Evolutionary conservation across 2,113 vertebrate species (phyloP).

Genomic region (Bucco capensis): DNA sequence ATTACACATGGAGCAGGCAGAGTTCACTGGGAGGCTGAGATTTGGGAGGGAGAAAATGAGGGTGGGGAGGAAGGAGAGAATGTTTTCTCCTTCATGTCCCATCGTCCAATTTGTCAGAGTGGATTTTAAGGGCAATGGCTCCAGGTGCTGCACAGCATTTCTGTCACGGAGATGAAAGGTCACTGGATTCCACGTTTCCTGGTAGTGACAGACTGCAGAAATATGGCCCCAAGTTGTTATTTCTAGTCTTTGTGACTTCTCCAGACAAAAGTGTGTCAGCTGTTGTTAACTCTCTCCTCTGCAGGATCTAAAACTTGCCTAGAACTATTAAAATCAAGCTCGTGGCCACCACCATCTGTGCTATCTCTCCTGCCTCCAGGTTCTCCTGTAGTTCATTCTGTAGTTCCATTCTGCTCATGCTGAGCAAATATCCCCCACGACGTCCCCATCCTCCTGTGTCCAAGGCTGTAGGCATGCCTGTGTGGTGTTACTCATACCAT

Average conservation of each 20-base stretch:
- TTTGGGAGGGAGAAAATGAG: background rate
- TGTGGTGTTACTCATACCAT: background rate
- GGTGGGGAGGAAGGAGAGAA: background rate
- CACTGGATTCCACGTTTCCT: slow-evolving; percentile 44
- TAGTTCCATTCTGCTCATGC: background rate
- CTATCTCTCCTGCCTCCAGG: background rate
- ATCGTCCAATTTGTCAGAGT: background rate
- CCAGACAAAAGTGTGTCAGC: slow-evolving; percentile 45
- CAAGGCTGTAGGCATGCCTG: background rate
- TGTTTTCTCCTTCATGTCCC: background rate
- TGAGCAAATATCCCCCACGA: accelerated
- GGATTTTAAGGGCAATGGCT: slow-evolving; percentile 19
- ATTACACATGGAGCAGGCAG: accelerated
- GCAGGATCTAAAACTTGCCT: background rate
- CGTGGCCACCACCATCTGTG: background rate
- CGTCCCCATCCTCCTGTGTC: background rate
- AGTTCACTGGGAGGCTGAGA: background rate
- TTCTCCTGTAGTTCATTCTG: background rate
- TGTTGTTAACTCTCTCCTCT: slow-evolving; percentile 30
- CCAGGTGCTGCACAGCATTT: slow-evolving; percentile 19
- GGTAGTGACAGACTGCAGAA: slow-evolving; percentile 42
- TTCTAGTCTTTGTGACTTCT: slow-evolving; percentile 14
- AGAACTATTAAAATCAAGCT: background rate
- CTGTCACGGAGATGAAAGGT: slow-evolving; percentile 48
- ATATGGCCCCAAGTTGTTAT: slow-evolving; percentile 43